Conservation (phyloP, 2,797 vertebrate genomes). For the Petrocephalus schoutedeni region DNA sequence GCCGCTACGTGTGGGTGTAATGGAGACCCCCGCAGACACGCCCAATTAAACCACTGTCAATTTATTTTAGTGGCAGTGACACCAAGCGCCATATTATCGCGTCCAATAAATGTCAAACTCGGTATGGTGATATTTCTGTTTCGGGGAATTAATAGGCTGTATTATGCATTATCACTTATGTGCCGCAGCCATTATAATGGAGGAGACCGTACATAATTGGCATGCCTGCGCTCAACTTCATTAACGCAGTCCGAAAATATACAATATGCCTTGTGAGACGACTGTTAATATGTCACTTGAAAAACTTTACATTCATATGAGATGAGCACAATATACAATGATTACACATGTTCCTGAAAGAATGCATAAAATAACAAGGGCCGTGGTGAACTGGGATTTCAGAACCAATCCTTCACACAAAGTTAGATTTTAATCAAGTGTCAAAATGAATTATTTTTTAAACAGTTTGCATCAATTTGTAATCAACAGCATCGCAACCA, state of each 20-base stretch:
- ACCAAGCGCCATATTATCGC: neutral
- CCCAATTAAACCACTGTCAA: neutral
- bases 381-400: neutral
- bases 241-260: neutral
- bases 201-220: neutral
- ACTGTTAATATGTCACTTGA: neutral
- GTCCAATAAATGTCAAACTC: neutral
- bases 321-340: neutral
- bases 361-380: neutral
- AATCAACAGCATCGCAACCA: neutral
- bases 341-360: neutral
- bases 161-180: conserved; percentile 7
- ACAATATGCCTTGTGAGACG: neutral
- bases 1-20: neutral
- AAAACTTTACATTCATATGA: neutral
- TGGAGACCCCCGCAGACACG: neutral
- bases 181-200: neutral
- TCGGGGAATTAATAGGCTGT: neutral
- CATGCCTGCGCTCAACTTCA: neutral
- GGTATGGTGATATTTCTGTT: neutral
- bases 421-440: neutral
- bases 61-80: neutral
- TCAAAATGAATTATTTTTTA: neutral
- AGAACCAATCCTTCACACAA: neutral
- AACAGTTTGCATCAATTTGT: neutral